Percentiles rank a stretch among this genome's conserved stretches.
Conservation (phyloP, 1,140 invertebrate species). For the Drepana arcuata region DNA sequence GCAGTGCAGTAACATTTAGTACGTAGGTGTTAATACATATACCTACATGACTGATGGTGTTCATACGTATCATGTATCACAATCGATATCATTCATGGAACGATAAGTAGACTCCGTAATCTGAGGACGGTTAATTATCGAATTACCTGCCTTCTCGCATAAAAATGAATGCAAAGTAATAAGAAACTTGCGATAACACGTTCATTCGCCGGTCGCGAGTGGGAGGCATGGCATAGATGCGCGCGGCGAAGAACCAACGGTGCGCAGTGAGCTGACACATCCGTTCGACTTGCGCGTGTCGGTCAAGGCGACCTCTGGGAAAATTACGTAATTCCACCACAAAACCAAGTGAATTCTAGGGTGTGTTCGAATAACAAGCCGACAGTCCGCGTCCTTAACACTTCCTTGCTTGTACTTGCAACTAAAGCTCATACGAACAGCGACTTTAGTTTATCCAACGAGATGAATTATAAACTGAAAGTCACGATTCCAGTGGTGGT, state of each 20-base stretch:
- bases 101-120: slow-evolving; percentile 40
- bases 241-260: slow-evolving; percentile 40
- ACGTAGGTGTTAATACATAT: too few relatives aligned
- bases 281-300: slow-evolving; percentile 60
- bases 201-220: slow-evolving; percentile 38
- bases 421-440: slow-evolving; percentile 9
- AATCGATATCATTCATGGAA: slow-evolving; percentile 24
- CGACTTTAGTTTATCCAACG: slow-evolving; percentile 24
- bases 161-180: slow-evolving; percentile 56
- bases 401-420: slow-evolving; percentile 30
- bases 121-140: slow-evolving; percentile 34
- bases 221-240: slow-evolving; percentile 58
- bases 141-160: slow-evolving; percentile 28
- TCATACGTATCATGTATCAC: slow-evolving; percentile 16
- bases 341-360: slow-evolving; percentile 51
- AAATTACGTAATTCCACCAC: slow-evolving; percentile 66
- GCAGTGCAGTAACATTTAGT: too few relatives aligned
- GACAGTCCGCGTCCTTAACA: slow-evolving; percentile 30
- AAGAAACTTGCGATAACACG: slow-evolving; percentile 58
- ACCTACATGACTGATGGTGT: too few relatives aligned
- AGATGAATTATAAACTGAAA: slow-evolving; percentile 67
- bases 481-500: slow-evolving; percentile 63
- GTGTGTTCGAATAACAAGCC: slow-evolving; percentile 55
- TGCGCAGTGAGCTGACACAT: slow-evolving; percentile 64
- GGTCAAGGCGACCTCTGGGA: slow-evolving; percentile 59